Base-by-base conservation (phyloP, 2,113 vertebrate species). In the Solea senegalensis region DNA sequence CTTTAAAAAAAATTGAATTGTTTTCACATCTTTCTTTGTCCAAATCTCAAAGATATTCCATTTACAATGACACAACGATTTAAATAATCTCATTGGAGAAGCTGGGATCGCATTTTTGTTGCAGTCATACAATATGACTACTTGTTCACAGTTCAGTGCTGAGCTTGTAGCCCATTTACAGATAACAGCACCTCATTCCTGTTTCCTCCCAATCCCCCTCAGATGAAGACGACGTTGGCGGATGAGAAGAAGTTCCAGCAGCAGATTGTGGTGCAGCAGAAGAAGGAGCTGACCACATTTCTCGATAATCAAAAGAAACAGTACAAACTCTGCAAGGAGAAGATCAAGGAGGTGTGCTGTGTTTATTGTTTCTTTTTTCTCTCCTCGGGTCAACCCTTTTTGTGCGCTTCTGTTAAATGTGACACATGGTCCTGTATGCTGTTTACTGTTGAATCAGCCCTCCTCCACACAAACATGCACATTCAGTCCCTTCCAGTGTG, bases 241-340 rank as follows among this genome's bases (percentile, higher is more conserved):
- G 98, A 99, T 86, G 98, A 99, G 92, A 98, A 96, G 93, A 99
- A 96, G 93, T 98, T 98, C 93, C 98, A 99, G 95, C 98, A 99
- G 92, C 98, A 99, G 94, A 99, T 99, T 78, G 84, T 95, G 93
- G 92, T 96, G 83, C 98, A 99, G 94, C 98, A 99, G 90, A 99
- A 98, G 94, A 99, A 97, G 92, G 98, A 99, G 89, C 95, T 99
- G 91, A 96, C 96, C 92, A 98, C 94, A 86, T 99, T 99, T 91
- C 94, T 98, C 93, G 97, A 99, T 92, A 98, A 95, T 94, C 98
- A 99, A 91, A 98, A 98, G 94, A 98, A 96, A 89, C 97, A 99
- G 92, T 99, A 99, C 93, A 99, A 99, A 90, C 95, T 99, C 92
- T 98, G 97, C 94, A 99, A 99, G 91, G 98, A 99, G 93, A 99